Percentiles rank a stretch among this genome's conserved stretches.
Conservation (phyloP, 2,113 vertebrate species). For the Sciurus niger region DNA sequence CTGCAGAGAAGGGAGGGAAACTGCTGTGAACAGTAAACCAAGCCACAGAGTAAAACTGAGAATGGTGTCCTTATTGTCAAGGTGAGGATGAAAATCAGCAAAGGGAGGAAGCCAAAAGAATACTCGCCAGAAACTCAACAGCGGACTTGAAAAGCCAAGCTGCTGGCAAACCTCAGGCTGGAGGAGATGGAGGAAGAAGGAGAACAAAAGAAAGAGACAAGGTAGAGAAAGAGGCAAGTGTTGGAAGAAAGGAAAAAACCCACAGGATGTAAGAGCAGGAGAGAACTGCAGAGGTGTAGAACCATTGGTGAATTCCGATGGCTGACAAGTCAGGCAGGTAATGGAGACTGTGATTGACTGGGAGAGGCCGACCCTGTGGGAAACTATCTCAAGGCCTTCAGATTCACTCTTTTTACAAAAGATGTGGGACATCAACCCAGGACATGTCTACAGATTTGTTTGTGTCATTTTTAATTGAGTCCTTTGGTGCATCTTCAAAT, state of each 20-base stretch:
- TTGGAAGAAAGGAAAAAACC: conserved; percentile 25
- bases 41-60: conserved; percentile 76
- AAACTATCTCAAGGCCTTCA: conserved; percentile 5
- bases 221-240: not conserved
- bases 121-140: conserved; percentile 68
- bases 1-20: conserved; percentile 61
- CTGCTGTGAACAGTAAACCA: conserved; percentile 77
- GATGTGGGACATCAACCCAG: not conserved
- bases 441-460: not conserved
- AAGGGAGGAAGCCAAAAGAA: conserved; percentile 69
- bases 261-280: not conserved
- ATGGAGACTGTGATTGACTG: not conserved
- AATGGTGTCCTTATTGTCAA: conserved; percentile 80
- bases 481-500: conserved; percentile 10
- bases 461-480: conserved; percentile 8
- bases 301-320: not conserved
- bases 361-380: not conserved
- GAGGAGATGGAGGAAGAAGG: not conserved
- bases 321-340: not conserved
- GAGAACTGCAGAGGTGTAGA: not conserved
- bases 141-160: conserved; percentile 70
- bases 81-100: conserved; percentile 83
- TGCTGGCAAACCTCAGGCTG: conserved; percentile 45
- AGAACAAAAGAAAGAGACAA: conserved; percentile 69
- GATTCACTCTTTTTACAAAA: not conserved